phyloP scores from a whole-genome alignment of 1,140 invertebrate species.

The Anthonomus grandis region DNA sequence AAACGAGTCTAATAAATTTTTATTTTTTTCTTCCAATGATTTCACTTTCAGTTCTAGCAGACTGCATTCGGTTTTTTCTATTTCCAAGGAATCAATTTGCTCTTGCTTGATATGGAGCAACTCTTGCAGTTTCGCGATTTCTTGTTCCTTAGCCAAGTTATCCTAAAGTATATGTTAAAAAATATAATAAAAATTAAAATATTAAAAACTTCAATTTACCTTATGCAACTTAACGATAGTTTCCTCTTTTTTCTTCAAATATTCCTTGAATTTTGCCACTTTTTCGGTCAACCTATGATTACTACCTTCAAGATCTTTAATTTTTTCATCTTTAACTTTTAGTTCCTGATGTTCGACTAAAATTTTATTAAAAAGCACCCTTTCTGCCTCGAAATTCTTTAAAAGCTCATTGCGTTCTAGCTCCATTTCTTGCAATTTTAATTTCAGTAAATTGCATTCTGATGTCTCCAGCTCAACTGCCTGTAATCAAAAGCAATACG shows the following conservation, averaged over 20 bases:
- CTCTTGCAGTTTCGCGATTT: conserved; percentile 17
- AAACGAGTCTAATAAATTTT: conserved; percentile 22
- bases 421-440: conserved; percentile 33
- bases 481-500: background rate
- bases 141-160: conserved; percentile 19
- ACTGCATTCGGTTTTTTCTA: conserved; percentile 42
- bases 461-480: conserved; percentile 41
- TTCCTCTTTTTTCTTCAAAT: conserved; percentile 25
- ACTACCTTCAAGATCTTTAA: conserved; percentile 50
- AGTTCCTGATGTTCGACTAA: conserved; percentile 22
- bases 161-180: background rate
- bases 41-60: conserved; percentile 38
- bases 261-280: conserved; percentile 45
- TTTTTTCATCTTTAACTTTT: conserved; percentile 39
- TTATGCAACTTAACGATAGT: conserved; percentile 35
- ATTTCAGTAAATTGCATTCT: conserved; percentile 32
- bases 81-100: conserved; percentile 32
- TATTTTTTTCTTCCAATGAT: conserved; percentile 29
- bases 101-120: conserved; percentile 34
- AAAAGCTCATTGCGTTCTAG: conserved; percentile 25
- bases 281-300: conserved; percentile 42
- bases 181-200: background rate
- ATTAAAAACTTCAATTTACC: conserved; percentile 27
- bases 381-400: conserved; percentile 24
- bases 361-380: conserved; percentile 28